These are phyloP conservation scores for Brenthis ino DNA, from an alignment of 2,888 invertebrate genomes.

Conservation along the genomic window DNA sequence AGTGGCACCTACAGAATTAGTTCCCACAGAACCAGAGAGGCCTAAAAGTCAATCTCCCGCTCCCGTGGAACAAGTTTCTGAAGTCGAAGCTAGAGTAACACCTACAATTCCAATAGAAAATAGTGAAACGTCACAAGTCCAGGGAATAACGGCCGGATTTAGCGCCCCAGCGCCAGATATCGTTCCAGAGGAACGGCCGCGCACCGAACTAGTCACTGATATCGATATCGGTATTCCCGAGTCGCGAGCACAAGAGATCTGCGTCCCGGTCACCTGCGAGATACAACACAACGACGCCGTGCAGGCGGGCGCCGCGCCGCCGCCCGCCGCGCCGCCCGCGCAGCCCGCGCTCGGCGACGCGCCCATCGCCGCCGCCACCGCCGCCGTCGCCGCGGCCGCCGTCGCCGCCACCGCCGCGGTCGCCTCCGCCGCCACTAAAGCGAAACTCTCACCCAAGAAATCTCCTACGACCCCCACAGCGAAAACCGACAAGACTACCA, in stretches of 20 bases:
- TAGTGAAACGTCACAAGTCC: conserved; percentile 29
- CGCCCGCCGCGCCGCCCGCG: conserved; percentile 49
- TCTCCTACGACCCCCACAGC: conserved; percentile 50
- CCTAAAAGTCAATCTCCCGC: conserved; percentile 5
- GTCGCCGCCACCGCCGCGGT: conserved; percentile 46
- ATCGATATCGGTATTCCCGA: conserved; percentile 70
- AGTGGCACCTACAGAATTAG: conserved; percentile 7
- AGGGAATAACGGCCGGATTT: conserved; percentile 42
- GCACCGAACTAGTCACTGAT: conserved; percentile 67
- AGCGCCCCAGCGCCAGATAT: conserved; percentile 69
- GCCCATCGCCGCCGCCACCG: conserved; percentile 46
- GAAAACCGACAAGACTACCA: conserved; percentile 43
- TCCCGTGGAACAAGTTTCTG: conserved; percentile 15
- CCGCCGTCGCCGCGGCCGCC: conserved; percentile 55
- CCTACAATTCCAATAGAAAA: conserved; percentile 28
- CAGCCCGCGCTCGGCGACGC: conserved; percentile 48
- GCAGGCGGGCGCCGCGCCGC: conserved; percentile 51
- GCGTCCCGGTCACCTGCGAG: conserved; percentile 70
- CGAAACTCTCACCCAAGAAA: conserved; percentile 44
- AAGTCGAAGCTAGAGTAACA: conserved; percentile 17
- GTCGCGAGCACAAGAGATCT: conserved; percentile 75
- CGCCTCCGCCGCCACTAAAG: conserved; percentile 44
- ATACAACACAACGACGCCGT: conserved; percentile 62
- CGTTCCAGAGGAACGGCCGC: conserved; percentile 58
- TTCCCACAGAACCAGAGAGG: conserved; percentile 9